These are phyloP conservation scores for Polypedilum vanderplanki DNA, from an alignment of 1,140 invertebrate genomes.

Conservation along the genomic window DNA sequence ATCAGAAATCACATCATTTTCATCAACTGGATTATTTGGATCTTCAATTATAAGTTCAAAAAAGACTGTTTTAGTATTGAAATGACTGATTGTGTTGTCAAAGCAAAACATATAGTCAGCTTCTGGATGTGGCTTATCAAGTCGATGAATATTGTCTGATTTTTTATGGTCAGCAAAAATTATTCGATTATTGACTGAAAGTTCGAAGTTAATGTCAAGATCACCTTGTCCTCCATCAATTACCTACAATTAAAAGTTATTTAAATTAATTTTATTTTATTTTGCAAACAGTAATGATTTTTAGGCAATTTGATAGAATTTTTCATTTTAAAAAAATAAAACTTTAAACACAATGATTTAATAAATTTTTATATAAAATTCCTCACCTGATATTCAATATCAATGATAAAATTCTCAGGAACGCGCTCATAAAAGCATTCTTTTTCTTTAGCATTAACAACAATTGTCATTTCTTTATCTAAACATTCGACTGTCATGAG, in stretches of 20 bases:
- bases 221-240: constrained; percentile 70
- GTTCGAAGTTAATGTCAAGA: constrained; percentile 66
- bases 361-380: not conserved
- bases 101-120: constrained; percentile 77
- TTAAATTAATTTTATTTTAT: constrained; percentile 27
- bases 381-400: constrained; percentile 66
- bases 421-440: constrained; percentile 64
- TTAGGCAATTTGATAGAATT: constrained; percentile 17
- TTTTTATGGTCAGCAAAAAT: constrained; percentile 63
- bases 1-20: constrained; percentile 47
- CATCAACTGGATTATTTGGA: constrained; percentile 43
- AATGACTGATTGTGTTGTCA: constrained; percentile 73
- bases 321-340: constrained; percentile 30
- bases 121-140: constrained; percentile 46
- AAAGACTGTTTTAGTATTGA: constrained; percentile 71
- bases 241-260: constrained; percentile 46
- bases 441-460: constrained; percentile 56
- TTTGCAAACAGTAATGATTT: not conserved
- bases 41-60: constrained; percentile 67
- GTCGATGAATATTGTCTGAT: constrained; percentile 60
- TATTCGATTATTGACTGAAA: constrained; percentile 55
- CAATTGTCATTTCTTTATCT: constrained; percentile 57
- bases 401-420: constrained; percentile 53
- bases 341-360: not conserved
- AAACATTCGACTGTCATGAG: not conserved